Conservation (phyloP, 2,888 invertebrate species). For the Lycaena phlaeas region DNA sequence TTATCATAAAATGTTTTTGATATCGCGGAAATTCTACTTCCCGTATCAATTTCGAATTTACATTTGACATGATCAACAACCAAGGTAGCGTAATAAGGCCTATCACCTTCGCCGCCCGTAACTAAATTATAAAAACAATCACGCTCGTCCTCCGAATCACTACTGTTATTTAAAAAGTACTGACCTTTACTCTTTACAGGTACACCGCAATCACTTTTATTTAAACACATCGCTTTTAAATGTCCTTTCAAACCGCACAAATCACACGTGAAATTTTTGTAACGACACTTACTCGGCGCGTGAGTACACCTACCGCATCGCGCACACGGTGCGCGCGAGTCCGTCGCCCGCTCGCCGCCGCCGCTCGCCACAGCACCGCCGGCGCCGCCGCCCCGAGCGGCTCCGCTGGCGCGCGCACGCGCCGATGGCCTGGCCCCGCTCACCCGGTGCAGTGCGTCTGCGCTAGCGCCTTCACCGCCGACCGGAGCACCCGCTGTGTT, state of each 20-base stretch:
- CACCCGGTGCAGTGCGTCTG: not conserved
- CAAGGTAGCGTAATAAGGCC: constrained; percentile 13
- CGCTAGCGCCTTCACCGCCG: not conserved
- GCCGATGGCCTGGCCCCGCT: not conserved
- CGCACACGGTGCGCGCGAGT: not conserved
- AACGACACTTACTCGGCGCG: not conserved
- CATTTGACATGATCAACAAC: constrained; percentile 12
- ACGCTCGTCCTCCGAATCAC: constrained; percentile 11
- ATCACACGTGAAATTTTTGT: not conserved
- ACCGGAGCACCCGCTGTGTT: not conserved
- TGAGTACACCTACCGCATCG: not conserved
- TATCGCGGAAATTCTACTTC: constrained; percentile 19
- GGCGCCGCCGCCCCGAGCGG: not conserved
- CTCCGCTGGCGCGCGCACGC: not conserved
- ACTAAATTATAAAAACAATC: constrained; percentile 16
- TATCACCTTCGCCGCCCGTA: constrained; percentile 8
- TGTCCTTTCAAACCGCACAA: not conserved
- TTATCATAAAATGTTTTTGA: constrained; percentile 17
- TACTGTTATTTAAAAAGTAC: constrained; percentile 12
- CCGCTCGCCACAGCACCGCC: not conserved
- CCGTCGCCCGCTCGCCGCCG: not conserved
- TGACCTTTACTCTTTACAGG: constrained; percentile 7
- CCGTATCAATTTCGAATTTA: constrained; percentile 21
- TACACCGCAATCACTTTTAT: constrained; percentile 1
- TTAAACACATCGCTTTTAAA: constrained; percentile 11